Base-by-base conservation (phyloP, 2,797 vertebrate genomes). In the Ceyx erithaca region DNA sequence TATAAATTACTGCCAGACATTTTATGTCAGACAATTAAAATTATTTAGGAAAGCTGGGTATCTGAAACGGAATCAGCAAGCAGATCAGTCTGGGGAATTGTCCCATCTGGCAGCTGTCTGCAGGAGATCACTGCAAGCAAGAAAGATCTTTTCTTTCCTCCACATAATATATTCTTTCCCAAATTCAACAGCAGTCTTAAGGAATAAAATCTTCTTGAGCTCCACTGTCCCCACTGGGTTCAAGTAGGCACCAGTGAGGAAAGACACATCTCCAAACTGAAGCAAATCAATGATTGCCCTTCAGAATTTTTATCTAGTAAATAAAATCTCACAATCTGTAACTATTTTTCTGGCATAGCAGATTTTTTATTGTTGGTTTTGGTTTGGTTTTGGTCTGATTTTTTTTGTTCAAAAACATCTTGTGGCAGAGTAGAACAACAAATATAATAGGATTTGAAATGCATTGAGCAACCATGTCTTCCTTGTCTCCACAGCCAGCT, bases 21-120 rank as follows among this genome's bases (percentile, higher is more conserved):
- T 93, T 93, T 87, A 92, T 92, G 73, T 90, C 63, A 92, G 86
- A 87, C 87, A 94, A 92, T 93, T 96, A 77, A 86, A 92, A 85
- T 94, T 96, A 89, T 91, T 92, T 92, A 80, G 85, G 41, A 89
- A 92, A 89, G 35, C 78, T 77, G 59, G 28, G 41, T 76, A 71
- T 88, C 87, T 14, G 63, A 84, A 92, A 76, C 83, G 77, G 61
- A 91, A 90, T 87, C 52, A 2, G 82, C 94, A 92, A 84, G 57
- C 83, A 92, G 51, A 95, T 89, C 84, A 79, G 89, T 93, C 94
- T 95, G 57, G 93, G 87, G 87, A 96, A 87, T 94, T 86, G 91
- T 91, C 86, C 91, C 76, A 92, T 93, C 89, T 95, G 94, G 89
- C 90, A 92, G 54, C 78, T 95, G 67, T 84, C 92, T 95, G 51